Evolutionary conservation across 2,888 invertebrate genomes (phyloP), one percentile per base, ranked within the genome.

Genomic region (Mesoligia furuncula): DNA sequence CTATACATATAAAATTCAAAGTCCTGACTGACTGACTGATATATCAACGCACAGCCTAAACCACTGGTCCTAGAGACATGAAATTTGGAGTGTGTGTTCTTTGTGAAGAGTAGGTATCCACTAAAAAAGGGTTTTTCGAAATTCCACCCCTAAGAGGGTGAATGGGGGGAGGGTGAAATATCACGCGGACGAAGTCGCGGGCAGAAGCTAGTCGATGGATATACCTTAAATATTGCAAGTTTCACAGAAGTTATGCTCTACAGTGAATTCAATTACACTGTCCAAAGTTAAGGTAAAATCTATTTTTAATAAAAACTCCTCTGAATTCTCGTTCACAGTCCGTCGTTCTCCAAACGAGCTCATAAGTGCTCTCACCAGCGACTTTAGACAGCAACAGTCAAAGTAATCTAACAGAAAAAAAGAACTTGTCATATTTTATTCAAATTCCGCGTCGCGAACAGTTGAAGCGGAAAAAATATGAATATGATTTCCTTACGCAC

Each of bases 391-490:
- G 85, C 77, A 79, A 68, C 80, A 89, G 74, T 88, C 88, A 89
- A 88, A 88, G 88, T 88, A 88, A 89, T 88, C 84, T 83, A 88
- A 85, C 84, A 90, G 54, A 81, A 84, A 87, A 86, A 85, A 86
- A 84, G 70, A 87, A 88, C 59, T 83, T 73, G 83, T 85, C 89
- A 87, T 86, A 88, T 88, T 90, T 95, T 95, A 96, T 96, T 96
- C 95, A 96, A 96, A 96, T 96, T 90, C 87, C 73, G 84, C 92
- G 93, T 93, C 92, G 91, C 87, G 93, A 95, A 91, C 96, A 95
- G 95, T 96, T 95, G 95, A 95, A 94, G 94, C 93, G 95, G 93
- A 95, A 96, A 95, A 96, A 96, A 96, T 95, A 96, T 96, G 96
- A 96, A 96, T 96, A 96, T 94, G 95, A 96, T 96, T 96, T 95